Conservation (phyloP, 2,888 invertebrate species). For the Belgica antarctica region DNA sequence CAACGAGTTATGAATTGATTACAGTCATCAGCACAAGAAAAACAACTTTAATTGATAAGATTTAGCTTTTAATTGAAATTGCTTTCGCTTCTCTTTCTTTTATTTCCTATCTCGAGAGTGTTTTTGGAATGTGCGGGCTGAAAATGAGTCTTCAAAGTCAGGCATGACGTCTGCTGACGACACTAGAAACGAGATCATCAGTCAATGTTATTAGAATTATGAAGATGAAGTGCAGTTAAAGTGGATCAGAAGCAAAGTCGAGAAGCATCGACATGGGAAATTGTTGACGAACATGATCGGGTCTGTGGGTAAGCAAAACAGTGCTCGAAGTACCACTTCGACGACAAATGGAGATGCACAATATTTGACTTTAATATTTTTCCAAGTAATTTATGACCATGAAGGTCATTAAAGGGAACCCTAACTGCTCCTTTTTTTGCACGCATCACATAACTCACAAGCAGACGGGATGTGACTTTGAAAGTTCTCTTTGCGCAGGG, state of each 20-base stretch:
- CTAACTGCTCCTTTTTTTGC: too few relatives aligned
- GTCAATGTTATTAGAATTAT: conserved; percentile 31
- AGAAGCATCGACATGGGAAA: conserved; percentile 12
- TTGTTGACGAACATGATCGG: not conserved
- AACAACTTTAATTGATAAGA: conserved; percentile 28
- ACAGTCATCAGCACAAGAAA: not conserved
- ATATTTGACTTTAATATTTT: conserved; percentile 1
- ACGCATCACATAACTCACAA: conserved; percentile 19
- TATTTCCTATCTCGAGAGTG: not conserved
- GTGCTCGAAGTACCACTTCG: not conserved
- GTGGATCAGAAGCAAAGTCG: conserved; percentile 19
- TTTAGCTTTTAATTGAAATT: conserved; percentile 39
- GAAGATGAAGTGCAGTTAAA: conserved; percentile 38
- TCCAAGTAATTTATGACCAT: conserved; percentile 38
- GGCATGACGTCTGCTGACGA: too few relatives aligned
- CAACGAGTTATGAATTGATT: not conserved
- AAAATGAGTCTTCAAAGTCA: not conserved
- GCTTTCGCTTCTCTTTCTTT: conserved; percentile 22
- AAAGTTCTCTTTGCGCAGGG: not conserved
- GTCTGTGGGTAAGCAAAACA: conserved; percentile 7
- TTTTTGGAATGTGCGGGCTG: conserved; percentile 35
- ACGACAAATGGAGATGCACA: conserved; percentile 34
- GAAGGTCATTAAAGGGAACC: conserved; percentile 40
- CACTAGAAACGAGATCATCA: conserved; percentile 31
- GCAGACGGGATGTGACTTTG: conserved; percentile 22